Base-by-base conservation (phyloP, 2,113 vertebrate species). In the Trinectes maculatus region DNA sequence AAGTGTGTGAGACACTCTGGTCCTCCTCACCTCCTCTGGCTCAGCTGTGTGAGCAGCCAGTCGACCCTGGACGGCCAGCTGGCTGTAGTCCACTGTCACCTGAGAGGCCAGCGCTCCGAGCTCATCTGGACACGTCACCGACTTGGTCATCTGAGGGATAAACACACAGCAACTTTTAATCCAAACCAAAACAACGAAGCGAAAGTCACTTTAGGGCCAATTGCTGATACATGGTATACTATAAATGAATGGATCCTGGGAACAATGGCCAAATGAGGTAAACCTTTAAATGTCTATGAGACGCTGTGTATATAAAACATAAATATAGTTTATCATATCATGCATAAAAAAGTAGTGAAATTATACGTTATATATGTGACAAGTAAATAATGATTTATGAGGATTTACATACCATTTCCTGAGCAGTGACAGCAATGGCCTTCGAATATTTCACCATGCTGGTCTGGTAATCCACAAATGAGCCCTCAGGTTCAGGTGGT, bases 391-490 rank as follows among this genome's bases (percentile, higher is more conserved):
- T 33, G 15, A 37, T 60, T 47, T 39, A n/a, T 44, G 21, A 60
- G 31, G 18, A 13, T 93, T 95, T 92, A n/a, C n/a, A n/a, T n/a
- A 99, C 98, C 97, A 99, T 99, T 90, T 99, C 98, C 85, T 99
- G 97, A 67, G 98, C 96, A 3, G 96, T 99, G 61, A 99, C 95
- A 0, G 97, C 98, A 54, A 99, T 96, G 6, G 96, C 96, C 90
- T 98, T 99, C 29, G 96, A 98, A 65, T 96, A 93, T 86, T 96
- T 99, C 79, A 99, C 98, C 90, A 96, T 97, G 0, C 95, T 96
- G 18, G 98, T 99, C 91, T 99, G 98, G 87, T 97, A 99, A 87
- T 99, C 98, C 42, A 99, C 98, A 76, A 98, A 99, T 0, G 95
- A 96, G 69, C 97, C 97, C 54, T 96, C 96, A 0, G 95, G 92